Evolutionary conservation across 2,888 invertebrate genomes (phyloP).

Genomic region (Exephanes ischioxanthus): DNA sequence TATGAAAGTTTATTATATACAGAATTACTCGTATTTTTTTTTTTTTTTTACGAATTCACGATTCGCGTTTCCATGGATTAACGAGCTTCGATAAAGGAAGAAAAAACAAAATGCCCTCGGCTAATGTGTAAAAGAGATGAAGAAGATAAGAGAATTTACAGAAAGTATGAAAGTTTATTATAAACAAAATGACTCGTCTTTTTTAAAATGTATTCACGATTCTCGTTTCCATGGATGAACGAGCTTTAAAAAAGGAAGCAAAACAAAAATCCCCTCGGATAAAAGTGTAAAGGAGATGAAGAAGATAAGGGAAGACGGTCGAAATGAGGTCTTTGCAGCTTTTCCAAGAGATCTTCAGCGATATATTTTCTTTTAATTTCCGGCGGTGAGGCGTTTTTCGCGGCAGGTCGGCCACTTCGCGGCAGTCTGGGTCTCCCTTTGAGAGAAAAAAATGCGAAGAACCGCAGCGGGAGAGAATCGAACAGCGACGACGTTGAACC

Average conservation of each 20-base stretch:
- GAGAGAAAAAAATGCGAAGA: constrained; percentile 15
- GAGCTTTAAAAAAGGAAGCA: constrained; percentile 18
- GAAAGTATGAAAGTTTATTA: not conserved
- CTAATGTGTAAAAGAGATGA: not conserved
- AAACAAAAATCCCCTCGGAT: not conserved
- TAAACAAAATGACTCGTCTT: not conserved
- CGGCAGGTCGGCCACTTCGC: not conserved
- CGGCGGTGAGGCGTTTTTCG: not conserved
- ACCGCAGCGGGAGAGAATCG: constrained; percentile 10
- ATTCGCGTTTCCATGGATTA: not conserved
- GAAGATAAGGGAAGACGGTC: not conserved
- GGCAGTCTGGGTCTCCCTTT: not conserved
- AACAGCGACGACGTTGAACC: constrained; percentile 14
- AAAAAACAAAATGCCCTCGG: not conserved
- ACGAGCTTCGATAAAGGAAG: not conserved
- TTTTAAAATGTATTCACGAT: constrained; percentile 8
- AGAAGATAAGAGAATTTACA: not conserved
- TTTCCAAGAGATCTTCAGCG: constrained; percentile 14
- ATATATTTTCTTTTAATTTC: constrained; percentile 13
- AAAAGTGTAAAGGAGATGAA: not conserved
- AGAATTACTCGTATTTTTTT: constrained; percentile 7
- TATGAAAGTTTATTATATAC: not conserved
- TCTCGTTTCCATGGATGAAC: not conserved
- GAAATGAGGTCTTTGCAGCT: constrained; percentile 34
- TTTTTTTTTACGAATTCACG: constrained; percentile 1